Percentiles rank a stretch among this genome's conserved stretches.
These are phyloP conservation scores for Scomber japonicus DNA, from an alignment of 2,113 vertebrate species.

Conservation along the genomic window DNA sequence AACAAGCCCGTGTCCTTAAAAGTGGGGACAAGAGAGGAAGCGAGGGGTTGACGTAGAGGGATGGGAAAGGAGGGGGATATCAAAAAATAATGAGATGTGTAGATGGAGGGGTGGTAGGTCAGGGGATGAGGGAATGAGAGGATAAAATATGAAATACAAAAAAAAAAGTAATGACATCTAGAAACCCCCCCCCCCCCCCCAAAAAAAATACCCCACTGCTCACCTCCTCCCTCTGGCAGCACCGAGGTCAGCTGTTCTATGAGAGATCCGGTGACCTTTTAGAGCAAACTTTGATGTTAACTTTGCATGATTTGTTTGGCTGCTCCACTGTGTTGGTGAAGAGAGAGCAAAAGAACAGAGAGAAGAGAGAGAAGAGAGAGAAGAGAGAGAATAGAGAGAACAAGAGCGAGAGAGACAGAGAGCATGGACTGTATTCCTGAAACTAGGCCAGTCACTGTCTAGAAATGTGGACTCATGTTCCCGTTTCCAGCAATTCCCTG, in stretches of 20 bases:
- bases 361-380: constrained; percentile 17
- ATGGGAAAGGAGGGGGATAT: constrained; percentile 41
- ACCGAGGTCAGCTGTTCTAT: constrained; percentile 56
- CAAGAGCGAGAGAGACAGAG: constrained; percentile 32
- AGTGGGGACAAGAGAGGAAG: constrained; percentile 37
- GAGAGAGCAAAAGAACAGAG: constrained; percentile 21
- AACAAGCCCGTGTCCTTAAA: constrained; percentile 62
- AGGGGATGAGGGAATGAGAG: constrained; percentile 25
- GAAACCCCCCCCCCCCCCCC: background rate
- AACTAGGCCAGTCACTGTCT: constrained; percentile 80
- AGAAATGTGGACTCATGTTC: constrained; percentile 78
- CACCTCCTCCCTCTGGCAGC: constrained; percentile 42
- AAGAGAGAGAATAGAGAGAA: constrained; percentile 1
- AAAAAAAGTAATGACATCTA: constrained; percentile 39
- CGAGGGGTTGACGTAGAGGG: constrained; percentile 24
- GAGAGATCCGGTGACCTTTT: constrained; percentile 75
- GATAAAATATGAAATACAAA: constrained; percentile 17
- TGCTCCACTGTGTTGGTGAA: constrained; percentile 29
- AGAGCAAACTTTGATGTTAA: constrained; percentile 74
- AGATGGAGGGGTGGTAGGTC: constrained; percentile 26
- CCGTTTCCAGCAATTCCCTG: constrained; percentile 66
- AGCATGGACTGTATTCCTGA: constrained; percentile 60
- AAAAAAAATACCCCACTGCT: background rate
- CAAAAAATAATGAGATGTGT: constrained; percentile 65
- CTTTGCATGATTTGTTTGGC: constrained; percentile 74